Evolutionary conservation across 2,113 vertebrate genomes (phyloP), one percentile per base, ranked within the genome.

Genomic region (Macaca nemestrina): DNA sequence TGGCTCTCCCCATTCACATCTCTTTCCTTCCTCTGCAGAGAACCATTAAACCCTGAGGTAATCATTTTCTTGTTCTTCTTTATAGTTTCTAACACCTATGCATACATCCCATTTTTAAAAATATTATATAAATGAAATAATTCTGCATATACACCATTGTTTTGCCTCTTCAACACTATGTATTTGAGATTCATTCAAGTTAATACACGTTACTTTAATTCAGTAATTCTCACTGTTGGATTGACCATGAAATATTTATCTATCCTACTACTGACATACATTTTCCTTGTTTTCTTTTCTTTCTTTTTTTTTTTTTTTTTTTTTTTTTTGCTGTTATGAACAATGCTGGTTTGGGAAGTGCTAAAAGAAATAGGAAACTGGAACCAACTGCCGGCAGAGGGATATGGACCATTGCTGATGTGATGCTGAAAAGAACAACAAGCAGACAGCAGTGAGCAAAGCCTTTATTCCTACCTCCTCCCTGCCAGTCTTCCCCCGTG

Each of bases 401-500:
- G 12, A 5, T 32, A 52, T 10, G 20, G 20, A 16, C 20, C 38
- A 43, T 40, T 17, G 17, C 5, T 75, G 7, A 55, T 30, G 10
- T 48, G 14, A 52, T 35, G 23, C 45, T 40, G 23, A 76, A 87
- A 75, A 76, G 18, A 81, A 68, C 4, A 86, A 4, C 14, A 85
- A 48, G 10, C 14, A 50, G 6, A 22, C 1, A 30, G 17, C 81
- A 35, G 8, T 12, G 50, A 72, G 5, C 2, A 38, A 68, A 76
- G 6, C 1, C 8, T 85, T 45, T 16, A 9, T 67, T 48, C 6
- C 14, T 80, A 48, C 70, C 40, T 50, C 40, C 20, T 32, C 4
- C 1, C 8, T 3, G 3, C 10, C 5, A 18, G 11, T 43, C 27
- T 81, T 67, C 38, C 55, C 20, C 64, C 23, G 12, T 11, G 0